Evolutionary conservation across 2,797 vertebrate species (phyloP).

Genomic region (Urophycis tenuis): DNA sequence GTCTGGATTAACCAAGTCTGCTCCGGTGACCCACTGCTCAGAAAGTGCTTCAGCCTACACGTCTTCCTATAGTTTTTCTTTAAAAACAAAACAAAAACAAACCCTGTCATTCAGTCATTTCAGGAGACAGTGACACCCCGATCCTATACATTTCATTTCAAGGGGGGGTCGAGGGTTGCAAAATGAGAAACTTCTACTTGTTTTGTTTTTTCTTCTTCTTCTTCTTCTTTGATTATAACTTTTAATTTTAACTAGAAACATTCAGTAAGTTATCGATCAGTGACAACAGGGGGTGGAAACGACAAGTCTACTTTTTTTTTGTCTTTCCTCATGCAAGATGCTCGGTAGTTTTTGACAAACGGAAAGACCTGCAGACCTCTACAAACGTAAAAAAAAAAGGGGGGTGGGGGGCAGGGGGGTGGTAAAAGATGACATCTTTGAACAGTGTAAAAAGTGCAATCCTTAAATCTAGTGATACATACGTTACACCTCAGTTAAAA

Average conservation of each 20-base stretch:
- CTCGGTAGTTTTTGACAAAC: conserved; percentile 29
- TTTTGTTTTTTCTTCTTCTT: conserved; percentile 33
- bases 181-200: conserved; percentile 47
- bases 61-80: conserved; percentile 29
- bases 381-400: conserved; percentile 22
- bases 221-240: neutral
- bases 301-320: neutral
- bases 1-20: conserved; percentile 70
- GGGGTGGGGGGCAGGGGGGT: too few relatives aligned
- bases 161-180: conserved; percentile 38
- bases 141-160: conserved; percentile 37
- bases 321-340: conserved; percentile 54
- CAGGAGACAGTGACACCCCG: conserved; percentile 7
- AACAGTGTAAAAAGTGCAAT: conserved; percentile 69
- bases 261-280: conserved; percentile 56
- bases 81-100: too few relatives aligned
- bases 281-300: conserved; percentile 18
- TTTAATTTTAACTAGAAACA: conserved; percentile 63
- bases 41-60: conserved; percentile 61
- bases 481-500: conserved; percentile 49
- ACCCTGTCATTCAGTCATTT: conserved; percentile 51
- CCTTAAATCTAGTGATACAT: conserved; percentile 63
- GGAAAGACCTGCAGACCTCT: conserved; percentile 21
- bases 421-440: conserved; percentile 43
- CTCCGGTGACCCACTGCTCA: conserved; percentile 64